phyloP scores from a whole-genome alignment of 1,140 invertebrate species.

The Scaptomyza graminum region DNA sequence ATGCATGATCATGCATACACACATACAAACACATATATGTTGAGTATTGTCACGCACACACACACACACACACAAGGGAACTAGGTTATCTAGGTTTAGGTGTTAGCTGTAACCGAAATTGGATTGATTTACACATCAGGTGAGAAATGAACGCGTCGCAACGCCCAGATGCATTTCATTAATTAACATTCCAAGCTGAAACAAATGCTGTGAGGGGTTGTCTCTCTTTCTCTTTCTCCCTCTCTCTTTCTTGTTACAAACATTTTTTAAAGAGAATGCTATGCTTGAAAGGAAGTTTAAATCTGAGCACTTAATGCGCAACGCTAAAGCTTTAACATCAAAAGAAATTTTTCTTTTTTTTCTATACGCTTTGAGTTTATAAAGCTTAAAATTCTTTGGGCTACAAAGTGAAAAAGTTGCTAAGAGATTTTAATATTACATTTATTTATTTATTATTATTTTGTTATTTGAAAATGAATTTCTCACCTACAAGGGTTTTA shows the following conservation, averaged over 20 bases:
- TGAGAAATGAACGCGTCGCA: constrained; percentile 39
- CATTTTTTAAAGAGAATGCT: background rate
- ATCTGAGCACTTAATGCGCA: too few species aligned
- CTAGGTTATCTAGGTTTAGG: constrained; percentile 42
- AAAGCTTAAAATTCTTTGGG: background rate
- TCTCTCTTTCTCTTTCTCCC: background rate
- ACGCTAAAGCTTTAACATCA: too few species aligned
- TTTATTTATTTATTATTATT: too few species aligned
- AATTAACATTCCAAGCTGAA: constrained; percentile 31
- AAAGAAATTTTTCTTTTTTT: too few species aligned
- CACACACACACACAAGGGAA: constrained; percentile 25
- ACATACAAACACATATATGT: constrained; percentile 11
- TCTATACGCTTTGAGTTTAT: background rate
- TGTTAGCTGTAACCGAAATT: constrained; percentile 56
- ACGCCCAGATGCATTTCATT: constrained; percentile 54
- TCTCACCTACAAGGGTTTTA: too few species aligned
- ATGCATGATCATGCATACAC: constrained; percentile 74
- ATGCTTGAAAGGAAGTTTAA: too few species aligned
- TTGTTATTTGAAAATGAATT: too few species aligned
- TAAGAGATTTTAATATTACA: too few species aligned
- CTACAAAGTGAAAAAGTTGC: too few species aligned
- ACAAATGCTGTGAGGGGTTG: too few species aligned
- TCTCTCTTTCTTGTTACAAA: background rate
- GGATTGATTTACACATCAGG: constrained; percentile 75
- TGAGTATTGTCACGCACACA: constrained; percentile 49